Base-by-base conservation (phyloP, 2,113 vertebrate species). In the Melozone crissalis region DNA sequence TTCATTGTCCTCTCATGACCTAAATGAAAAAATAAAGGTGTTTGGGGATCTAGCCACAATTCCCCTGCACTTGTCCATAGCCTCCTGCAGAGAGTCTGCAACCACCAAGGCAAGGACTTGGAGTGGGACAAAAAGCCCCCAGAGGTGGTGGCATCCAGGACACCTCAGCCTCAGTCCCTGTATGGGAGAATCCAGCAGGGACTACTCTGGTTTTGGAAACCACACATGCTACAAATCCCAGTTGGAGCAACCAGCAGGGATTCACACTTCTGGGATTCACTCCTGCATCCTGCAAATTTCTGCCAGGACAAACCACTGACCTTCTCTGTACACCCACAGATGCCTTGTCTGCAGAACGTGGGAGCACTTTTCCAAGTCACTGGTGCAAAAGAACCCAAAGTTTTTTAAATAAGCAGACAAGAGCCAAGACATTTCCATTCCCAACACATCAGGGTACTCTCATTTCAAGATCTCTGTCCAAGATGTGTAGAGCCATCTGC, bases 401-500 rank as follows among this genome's bases (percentile, higher is more conserved):
- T 55, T 85, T 54, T 69, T 55, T 2, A 46, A 27, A 54, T 4
- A 51, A 55, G 15, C 58, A 94, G 22, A 49, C 5, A 28, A 80
- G 18, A 61, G 30, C 41, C 33, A 84, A 86, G 39, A 26, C 24
- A 47, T 2, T 2, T 21, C 51, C 31, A 19, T 19, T 81, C 22
- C 22, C 14, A 84, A 63, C 46, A 27, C 17, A 74, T 28, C 27
- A 55, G 55, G 18, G 28, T 47, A 57, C 2, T 10, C 23, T 19
- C 14, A 27, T 23, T 41, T 55, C 76, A 74, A n/a, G 16, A 71
- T 44, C 55, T 65, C 84, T 63, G 57, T 22, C 58, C 51, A 71
- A 62, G 80, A 78, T 0, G 6, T 1, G 7, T 1, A 1, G n/a
- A 83, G 31, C 31, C 1, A 3, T 30, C 27, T 55, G 55, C 41